Conservation (phyloP, 2,113 vertebrate species). For the Chlamydotis undulata region DNA sequence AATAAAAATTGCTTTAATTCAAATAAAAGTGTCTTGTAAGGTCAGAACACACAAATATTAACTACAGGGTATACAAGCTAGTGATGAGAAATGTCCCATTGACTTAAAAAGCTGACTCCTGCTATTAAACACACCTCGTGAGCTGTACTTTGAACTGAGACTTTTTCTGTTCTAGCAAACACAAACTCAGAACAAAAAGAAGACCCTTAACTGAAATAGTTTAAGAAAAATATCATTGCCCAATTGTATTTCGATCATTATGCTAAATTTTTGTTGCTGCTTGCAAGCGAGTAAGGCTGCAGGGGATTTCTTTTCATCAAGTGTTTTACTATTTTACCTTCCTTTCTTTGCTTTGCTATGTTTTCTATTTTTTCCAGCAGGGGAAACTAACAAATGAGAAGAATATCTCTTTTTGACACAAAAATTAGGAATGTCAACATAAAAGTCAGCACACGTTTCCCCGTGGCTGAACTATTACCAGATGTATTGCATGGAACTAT, state of each 20-base stretch:
- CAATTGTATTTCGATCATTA: fast-evolving
- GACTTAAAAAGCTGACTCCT: not conserved
- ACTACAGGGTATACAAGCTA: not conserved
- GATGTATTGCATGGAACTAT: not conserved
- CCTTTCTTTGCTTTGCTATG: not conserved
- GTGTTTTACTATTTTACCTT: not conserved
- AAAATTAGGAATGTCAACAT: not conserved
- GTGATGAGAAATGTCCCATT: not conserved
- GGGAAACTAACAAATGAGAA: not conserved
- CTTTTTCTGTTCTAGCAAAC: not conserved
- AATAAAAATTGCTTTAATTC: not conserved
- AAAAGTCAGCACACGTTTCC: not conserved
- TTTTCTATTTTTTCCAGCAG: not conserved
- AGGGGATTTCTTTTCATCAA: not conserved
- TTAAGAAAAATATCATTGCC: not conserved
- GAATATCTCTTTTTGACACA: not conserved
- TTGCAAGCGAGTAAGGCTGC: not conserved
- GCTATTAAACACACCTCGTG: not conserved
- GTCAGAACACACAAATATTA: not conserved
- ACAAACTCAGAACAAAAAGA: not conserved
- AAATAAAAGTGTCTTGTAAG: not conserved
- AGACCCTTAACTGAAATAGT: not conserved
- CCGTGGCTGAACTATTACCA: not conserved
- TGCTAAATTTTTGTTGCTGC: not conserved
- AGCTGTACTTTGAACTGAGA: not conserved